Percentiles rank a stretch among this genome's conserved stretches.
phyloP scores from a whole-genome alignment of 2,797 vertebrate species.

The Pelobates cultripes region DNA sequence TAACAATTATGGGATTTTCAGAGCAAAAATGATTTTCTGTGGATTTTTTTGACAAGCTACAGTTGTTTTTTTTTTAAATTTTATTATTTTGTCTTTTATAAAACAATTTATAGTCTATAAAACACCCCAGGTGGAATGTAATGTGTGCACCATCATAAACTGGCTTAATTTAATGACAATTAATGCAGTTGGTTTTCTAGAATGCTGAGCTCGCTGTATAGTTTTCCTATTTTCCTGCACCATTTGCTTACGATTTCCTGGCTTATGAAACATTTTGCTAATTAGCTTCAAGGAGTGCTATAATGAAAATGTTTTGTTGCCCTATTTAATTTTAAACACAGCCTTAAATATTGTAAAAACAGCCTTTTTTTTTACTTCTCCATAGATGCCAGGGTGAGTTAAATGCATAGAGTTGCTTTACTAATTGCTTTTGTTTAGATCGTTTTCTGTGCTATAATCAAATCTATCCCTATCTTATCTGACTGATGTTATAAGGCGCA shows the following conservation, averaged over 20 bases:
- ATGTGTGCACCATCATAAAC: not conserved
- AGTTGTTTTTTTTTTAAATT: not conserved
- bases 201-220: not conserved
- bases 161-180: conserved; percentile 12
- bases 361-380: not conserved
- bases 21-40: not conserved
- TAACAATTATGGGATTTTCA: not conserved
- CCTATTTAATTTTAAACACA: not conserved
- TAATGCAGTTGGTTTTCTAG: not conserved
- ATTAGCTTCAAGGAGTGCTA: not conserved
- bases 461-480: too few species aligned
- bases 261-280: not conserved
- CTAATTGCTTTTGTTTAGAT: too few species aligned
- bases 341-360: not conserved
- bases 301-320: not conserved
- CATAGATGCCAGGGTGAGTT: too few species aligned
- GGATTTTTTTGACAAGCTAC: not conserved
- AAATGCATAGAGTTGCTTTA: too few species aligned
- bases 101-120: not conserved
- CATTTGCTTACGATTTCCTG: too few species aligned
- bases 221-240: not conserved
- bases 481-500: too few species aligned
- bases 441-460: too few species aligned
- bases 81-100: not conserved
- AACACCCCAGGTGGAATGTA: not conserved